Conservation (phyloP, 1,140 invertebrate species). For the Aethina tumida region DNA sequence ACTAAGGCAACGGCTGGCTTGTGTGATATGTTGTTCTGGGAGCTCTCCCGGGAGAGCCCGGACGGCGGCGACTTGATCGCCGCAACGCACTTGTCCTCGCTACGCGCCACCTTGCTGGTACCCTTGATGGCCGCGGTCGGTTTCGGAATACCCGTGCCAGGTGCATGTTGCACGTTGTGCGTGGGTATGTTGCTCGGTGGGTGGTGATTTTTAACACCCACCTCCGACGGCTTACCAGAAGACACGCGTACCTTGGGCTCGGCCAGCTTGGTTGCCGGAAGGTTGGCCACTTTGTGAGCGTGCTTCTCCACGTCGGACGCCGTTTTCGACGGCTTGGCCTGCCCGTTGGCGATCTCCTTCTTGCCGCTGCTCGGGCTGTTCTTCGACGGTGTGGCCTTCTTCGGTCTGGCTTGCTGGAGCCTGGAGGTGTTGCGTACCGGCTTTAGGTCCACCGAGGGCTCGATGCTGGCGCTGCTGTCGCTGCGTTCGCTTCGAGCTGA, state of each 20-base stretch:
- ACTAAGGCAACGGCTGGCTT: constrained; percentile 59
- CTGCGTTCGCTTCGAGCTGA: constrained; percentile 73
- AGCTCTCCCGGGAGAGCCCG: constrained; percentile 26
- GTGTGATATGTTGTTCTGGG: constrained; percentile 25
- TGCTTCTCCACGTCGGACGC: constrained; percentile 32
- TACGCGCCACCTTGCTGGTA: constrained; percentile 54
- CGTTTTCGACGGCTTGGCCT: constrained; percentile 13
- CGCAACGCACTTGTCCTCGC: constrained; percentile 13
- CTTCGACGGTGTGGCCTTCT: constrained; percentile 13
- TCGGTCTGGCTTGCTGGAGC: constrained; percentile 28
- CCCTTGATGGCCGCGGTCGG: constrained; percentile 85
- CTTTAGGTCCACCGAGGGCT: constrained; percentile 29
- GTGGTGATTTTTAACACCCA: constrained; percentile 11
- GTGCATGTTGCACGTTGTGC: constrained; percentile 7
- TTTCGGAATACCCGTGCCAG: constrained; percentile 71
- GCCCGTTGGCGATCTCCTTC: constrained; percentile 21
- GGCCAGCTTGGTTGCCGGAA: constrained; percentile 25
- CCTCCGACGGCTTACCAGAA: constrained; percentile 11
- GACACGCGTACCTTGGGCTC: constrained; percentile 31
- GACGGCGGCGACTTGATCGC: constrained; percentile 15
- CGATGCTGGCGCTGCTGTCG: constrained; percentile 32
- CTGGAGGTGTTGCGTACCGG: constrained; percentile 26
- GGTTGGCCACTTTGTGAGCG: constrained; percentile 29
- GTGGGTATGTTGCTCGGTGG: constrained; percentile 5
- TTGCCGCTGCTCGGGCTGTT: constrained; percentile 27